These are phyloP conservation scores for Eilema caniola DNA, from an alignment of 2,888 invertebrate species.

Conservation along the genomic window DNA sequence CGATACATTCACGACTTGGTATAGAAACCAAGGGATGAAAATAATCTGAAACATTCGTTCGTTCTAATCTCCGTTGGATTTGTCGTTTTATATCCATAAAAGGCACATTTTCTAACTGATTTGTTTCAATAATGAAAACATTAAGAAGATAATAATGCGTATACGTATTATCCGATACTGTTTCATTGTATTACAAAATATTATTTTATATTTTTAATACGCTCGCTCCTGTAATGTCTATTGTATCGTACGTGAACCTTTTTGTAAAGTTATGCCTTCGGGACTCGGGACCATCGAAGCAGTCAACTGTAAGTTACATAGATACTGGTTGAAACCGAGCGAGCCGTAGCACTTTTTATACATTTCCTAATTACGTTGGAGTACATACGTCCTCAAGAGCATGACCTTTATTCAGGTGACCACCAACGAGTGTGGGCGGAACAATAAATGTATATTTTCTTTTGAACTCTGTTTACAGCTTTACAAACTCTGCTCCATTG, in stretches of 20 bases:
- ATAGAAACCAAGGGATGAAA: not conserved
- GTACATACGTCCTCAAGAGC: not conserved
- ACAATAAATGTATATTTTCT: not conserved
- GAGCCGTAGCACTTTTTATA: not conserved
- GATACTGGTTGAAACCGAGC: not conserved
- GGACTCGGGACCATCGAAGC: not conserved
- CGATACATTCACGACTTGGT: not conserved
- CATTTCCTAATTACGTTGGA: not conserved
- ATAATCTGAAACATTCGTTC: conserved; percentile 3
- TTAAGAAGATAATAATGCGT: not conserved
- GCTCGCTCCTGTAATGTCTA: not conserved
- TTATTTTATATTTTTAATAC: not conserved
- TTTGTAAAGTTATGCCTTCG: not conserved
- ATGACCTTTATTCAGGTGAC: not conserved
- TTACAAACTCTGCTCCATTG: conserved; percentile 10
- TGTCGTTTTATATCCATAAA: conserved; percentile 5
- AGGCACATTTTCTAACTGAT: conserved; percentile 8
- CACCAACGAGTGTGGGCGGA: not conserved
- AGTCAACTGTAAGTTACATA: not conserved
- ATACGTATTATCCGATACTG: not conserved
- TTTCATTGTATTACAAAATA: not conserved
- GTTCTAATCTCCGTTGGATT: not conserved
- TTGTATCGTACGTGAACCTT: not conserved
- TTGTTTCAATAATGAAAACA: conserved; percentile 13
- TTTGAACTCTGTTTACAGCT: conserved; percentile 14